Evolutionary conservation across 2,888 invertebrate genomes (phyloP).

Genomic region (Anodontia alba): DNA sequence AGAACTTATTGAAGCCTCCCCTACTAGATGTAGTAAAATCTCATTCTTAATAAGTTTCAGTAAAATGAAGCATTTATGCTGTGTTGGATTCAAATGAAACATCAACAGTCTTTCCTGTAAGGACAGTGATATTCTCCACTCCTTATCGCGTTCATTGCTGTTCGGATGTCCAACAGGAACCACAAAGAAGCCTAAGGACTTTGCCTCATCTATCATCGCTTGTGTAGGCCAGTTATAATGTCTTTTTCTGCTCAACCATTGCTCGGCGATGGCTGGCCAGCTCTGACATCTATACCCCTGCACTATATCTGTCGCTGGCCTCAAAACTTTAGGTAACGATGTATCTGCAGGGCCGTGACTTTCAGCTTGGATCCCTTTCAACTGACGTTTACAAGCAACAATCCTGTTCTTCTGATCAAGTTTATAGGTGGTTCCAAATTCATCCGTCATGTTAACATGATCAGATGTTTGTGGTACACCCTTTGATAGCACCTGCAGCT

Average conservation of each 20-base stretch:
- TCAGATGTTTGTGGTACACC: too few relatives aligned
- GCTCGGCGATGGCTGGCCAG: neutral
- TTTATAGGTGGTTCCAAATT: too few relatives aligned
- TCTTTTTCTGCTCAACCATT: neutral
- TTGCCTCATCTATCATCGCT: neutral
- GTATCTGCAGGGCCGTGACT: too few relatives aligned
- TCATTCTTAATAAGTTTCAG: neutral
- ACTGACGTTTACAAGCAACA: too few relatives aligned
- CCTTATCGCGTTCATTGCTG: neutral
- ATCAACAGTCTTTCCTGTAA: neutral
- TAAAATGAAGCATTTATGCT: conserved; percentile 11
- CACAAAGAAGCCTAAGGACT: neutral
- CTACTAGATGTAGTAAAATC: neutral
- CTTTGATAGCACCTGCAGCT: too few relatives aligned
- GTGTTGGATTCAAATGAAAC: neutral
- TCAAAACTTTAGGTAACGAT: too few relatives aligned
- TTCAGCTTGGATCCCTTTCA: too few relatives aligned
- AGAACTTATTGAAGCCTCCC: neutral
- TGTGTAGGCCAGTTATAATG: conserved; percentile 9
- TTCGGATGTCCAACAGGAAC: neutral
- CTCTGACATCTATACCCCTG: neutral
- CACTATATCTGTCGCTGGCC: neutral
- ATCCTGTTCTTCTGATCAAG: too few relatives aligned
- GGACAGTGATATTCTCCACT: neutral
- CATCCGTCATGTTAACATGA: too few relatives aligned